These are phyloP conservation scores for Camponotus floridanus DNA, from an alignment of 1,140 invertebrate genomes.

Conservation along the genomic window DNA sequence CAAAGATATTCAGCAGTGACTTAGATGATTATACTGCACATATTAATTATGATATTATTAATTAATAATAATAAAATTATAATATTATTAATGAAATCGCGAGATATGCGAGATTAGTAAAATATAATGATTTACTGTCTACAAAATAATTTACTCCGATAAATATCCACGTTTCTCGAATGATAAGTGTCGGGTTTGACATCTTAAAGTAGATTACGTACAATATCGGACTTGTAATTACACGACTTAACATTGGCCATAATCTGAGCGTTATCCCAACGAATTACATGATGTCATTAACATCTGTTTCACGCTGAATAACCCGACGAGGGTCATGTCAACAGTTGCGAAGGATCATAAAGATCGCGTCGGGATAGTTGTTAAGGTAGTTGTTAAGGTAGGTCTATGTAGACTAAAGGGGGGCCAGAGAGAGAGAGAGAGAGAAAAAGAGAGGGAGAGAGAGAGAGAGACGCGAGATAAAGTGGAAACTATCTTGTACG, in stretches of 20 bases:
- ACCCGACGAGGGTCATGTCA: constrained; percentile 31
- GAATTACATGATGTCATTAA: constrained; percentile 42
- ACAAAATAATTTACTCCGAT: not conserved
- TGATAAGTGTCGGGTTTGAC: not conserved
- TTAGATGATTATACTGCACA: not conserved
- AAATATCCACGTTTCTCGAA: not conserved
- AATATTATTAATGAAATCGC: constrained; percentile 6
- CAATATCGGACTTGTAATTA: constrained; percentile 32
- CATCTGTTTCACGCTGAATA: constrained; percentile 2
- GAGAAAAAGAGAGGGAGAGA: constrained; percentile 14
- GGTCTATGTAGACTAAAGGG: not conserved
- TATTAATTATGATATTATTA: constrained; percentile 10
- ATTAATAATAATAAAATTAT: not conserved
- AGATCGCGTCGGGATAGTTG: constrained; percentile 33
- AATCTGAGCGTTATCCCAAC: constrained; percentile 12
- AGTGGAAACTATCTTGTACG: constrained; percentile 53
- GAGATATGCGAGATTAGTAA: not conserved
- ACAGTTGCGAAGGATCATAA: constrained; percentile 68
- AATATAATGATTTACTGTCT: not conserved
- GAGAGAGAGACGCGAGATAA: not conserved
- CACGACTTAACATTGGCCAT: constrained; percentile 1
- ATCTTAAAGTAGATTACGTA: constrained; percentile 9
- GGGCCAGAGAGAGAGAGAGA: not conserved
- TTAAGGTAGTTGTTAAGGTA: constrained; percentile 26
- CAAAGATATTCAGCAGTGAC: not conserved